These are phyloP conservation scores for Apis cerana DNA, from an alignment of 1,140 invertebrate species.

Conservation along the genomic window DNA sequence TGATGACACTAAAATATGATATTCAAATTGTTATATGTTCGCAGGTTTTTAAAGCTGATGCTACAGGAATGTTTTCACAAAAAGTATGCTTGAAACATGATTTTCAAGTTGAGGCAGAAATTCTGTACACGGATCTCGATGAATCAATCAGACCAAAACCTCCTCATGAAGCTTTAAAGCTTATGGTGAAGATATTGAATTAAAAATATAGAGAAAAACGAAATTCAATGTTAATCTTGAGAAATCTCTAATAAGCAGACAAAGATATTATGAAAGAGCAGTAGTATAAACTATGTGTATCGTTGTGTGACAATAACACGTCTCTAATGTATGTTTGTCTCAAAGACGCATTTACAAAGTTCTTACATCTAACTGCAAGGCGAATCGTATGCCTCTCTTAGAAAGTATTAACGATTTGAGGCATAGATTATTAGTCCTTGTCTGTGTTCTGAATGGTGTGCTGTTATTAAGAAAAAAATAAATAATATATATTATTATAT, in stretches of 20 bases:
- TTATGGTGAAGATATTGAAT: constrained; percentile 82
- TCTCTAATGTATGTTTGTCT: constrained; percentile 68
- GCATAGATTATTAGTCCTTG: constrained; percentile 37
- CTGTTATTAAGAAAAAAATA: constrained; percentile 23
- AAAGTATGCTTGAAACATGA: constrained; percentile 86
- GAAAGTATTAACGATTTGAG: constrained; percentile 48
- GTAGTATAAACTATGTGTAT: constrained; percentile 72
- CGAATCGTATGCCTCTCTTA: constrained; percentile 48
- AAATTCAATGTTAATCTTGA: constrained; percentile 7
- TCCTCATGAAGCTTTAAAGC: constrained; percentile 85
- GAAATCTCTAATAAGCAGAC: background rate
- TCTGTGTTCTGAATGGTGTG: constrained; percentile 48
- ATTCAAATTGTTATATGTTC: constrained; percentile 53
- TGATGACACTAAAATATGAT: background rate
- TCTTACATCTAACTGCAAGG: constrained; percentile 42
- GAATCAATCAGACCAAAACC: constrained; percentile 82
- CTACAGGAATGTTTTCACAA: constrained; percentile 89
- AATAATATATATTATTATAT: background rate
- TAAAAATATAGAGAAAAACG: constrained; percentile 51
- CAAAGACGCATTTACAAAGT: constrained; percentile 52
- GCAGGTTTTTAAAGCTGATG: constrained; percentile 89
- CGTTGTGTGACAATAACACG: constrained; percentile 75
- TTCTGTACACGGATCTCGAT: constrained; percentile 85
- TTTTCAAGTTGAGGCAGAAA: constrained; percentile 84
- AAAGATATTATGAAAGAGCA: constrained; percentile 49